Percentiles rank a stretch among this genome's conserved stretches.
Evolutionary conservation across 2,888 invertebrate genomes (phyloP).

Genomic region (Clanis bilineata): DNA sequence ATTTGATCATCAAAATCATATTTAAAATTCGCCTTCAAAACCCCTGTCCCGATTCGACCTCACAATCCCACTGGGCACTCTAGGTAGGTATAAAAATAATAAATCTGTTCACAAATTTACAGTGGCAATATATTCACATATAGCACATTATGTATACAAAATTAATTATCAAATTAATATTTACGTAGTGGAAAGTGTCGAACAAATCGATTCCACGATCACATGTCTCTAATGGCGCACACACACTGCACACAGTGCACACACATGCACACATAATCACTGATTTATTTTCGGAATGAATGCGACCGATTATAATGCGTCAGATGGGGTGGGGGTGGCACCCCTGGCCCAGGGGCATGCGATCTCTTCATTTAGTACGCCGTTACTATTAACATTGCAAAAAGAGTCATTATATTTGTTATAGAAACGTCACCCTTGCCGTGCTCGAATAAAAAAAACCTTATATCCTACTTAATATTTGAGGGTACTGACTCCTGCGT

Average conservation of each 20-base stretch:
- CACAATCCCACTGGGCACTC: no score
- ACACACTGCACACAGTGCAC: not conserved
- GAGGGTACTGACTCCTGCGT: no score
- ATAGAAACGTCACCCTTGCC: not conserved
- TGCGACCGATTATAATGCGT: not conserved
- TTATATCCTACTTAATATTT: no score
- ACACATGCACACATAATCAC: not conserved
- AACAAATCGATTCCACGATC: not conserved
- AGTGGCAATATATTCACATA: not conserved
- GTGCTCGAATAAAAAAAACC: no score
- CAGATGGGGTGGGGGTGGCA: not conserved
- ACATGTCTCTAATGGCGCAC: not conserved
- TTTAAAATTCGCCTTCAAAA: no score
- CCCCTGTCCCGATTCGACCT: no score
- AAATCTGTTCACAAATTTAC: no score
- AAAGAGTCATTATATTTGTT: not conserved
- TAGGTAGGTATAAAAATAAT: no score
- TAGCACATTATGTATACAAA: not conserved
- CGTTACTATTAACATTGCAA: not conserved
- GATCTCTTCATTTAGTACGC: not conserved
- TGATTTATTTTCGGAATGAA: conserved; percentile 7
- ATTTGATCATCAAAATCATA: no score
- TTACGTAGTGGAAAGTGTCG: conserved; percentile 2
- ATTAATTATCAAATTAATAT: not conserved
- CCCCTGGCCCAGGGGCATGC: not conserved